A percentile compares a stretch with the other conserved stretches of the same genome.
Evolutionary conservation across 53 echinoderm and acorn worm genomes (phyloP).

Genomic region (Henricia sp.): DNA sequence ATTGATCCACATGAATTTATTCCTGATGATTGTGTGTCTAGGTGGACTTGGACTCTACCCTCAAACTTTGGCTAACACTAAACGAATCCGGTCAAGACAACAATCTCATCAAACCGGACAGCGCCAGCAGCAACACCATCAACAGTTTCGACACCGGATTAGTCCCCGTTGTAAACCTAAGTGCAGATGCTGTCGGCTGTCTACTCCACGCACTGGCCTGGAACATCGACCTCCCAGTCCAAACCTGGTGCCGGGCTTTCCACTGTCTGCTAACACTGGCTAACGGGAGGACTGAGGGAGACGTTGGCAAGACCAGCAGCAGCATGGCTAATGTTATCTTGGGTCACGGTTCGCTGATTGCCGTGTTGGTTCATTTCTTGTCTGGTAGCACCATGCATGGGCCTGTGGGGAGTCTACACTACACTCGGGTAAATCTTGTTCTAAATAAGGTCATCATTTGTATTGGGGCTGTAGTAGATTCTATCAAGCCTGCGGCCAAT

Average conservation of each 20-base stretch:
- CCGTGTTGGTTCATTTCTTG: slow-evolving; percentile 83
- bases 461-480: too few relatives aligned
- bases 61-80: slow-evolving; percentile 88
- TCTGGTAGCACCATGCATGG: slow-evolving; percentile 86
- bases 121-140: too few relatives aligned
- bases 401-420: slow-evolving; percentile 75
- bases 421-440: slow-evolving; percentile 74
- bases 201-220: slow-evolving; percentile 78
- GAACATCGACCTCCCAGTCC: slow-evolving; percentile 80
- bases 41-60: slow-evolving; percentile 73
- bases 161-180: slow-evolving; percentile 80
- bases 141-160: slow-evolving; percentile 79
- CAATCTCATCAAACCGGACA: slow-evolving; percentile 64
- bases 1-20: background rate
- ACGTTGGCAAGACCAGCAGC: slow-evolving; percentile 50
- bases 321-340: slow-evolving; percentile 76
- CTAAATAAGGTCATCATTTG: too few relatives aligned
- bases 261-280: slow-evolving; percentile 79
- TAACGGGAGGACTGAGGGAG: slow-evolving; percentile 72
- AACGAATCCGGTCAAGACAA: slow-evolving; percentile 72
- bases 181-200: slow-evolving; percentile 75
- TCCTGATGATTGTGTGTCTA: slow-evolving; percentile 25
- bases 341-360: slow-evolving; percentile 82
- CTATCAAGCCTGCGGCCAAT: too few relatives aligned
- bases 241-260: slow-evolving; percentile 94